phyloP scores from a whole-genome alignment of 2,888 invertebrate species.

The Napeogenes sylphis region DNA sequence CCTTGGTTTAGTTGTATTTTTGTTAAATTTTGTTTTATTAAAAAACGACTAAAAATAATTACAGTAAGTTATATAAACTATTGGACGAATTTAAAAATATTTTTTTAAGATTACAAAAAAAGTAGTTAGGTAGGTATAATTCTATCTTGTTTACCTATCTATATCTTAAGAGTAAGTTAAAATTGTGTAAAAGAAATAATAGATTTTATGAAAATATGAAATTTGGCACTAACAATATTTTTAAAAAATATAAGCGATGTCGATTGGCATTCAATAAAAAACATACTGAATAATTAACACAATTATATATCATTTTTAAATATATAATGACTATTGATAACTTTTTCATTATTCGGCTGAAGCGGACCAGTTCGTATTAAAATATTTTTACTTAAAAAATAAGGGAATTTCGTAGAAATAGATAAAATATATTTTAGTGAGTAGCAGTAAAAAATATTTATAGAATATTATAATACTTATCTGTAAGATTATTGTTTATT shows the following conservation, averaged over 20 bases:
- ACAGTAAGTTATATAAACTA: slow-evolving; percentile 9
- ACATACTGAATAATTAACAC: too few species aligned
- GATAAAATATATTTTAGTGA: too few species aligned
- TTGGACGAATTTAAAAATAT: slow-evolving; percentile 26
- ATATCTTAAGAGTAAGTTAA: too few species aligned
- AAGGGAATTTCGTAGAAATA: not conserved
- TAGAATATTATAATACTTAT: too few species aligned
- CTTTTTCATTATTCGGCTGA: slow-evolving; percentile 16
- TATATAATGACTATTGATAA: not conserved
- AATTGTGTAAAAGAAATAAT: not conserved
- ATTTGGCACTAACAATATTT: slow-evolving; percentile 1
- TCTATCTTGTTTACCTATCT: too few species aligned
- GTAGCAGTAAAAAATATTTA: too few species aligned
- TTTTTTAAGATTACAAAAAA: slow-evolving; percentile 8
- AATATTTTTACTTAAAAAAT: slow-evolving; percentile 10
- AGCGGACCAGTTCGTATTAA: slow-evolving; percentile 22
- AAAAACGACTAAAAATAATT: not conserved
- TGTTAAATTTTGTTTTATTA: not conserved
- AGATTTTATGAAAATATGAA: not conserved
- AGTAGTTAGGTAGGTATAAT: too few species aligned
- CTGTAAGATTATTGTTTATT: too few species aligned
- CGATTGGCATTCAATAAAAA: too few species aligned
- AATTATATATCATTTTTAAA: not conserved
- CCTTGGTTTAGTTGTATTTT: too few species aligned
- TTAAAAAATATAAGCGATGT: not conserved